These are phyloP conservation scores for Melanotus villosus DNA, from an alignment of 2,888 invertebrate genomes.

Conservation along the genomic window DNA sequence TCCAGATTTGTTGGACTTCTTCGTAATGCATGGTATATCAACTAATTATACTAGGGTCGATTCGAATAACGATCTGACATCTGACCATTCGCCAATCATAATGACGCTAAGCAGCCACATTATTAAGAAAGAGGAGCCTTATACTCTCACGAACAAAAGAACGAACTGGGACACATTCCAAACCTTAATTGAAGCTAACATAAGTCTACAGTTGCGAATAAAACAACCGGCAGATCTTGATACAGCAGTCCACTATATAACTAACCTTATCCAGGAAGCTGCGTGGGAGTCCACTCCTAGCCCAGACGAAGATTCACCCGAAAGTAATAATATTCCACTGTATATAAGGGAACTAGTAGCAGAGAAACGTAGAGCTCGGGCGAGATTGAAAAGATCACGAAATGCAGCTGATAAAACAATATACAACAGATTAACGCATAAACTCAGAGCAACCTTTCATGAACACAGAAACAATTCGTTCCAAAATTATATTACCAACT, in stretches of 20 bases:
- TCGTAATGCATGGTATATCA: slow-evolving; percentile 45
- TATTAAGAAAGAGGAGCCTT: slow-evolving; percentile 26
- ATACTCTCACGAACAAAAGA: neutral
- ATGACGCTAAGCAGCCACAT: no score
- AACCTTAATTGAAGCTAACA: neutral
- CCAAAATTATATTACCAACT: slow-evolving; percentile 5
- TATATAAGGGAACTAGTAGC: no score
- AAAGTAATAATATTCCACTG: slow-evolving; percentile 35
- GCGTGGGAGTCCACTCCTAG: slow-evolving; percentile 39
- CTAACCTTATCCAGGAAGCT: slow-evolving; percentile 27
- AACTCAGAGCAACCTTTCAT: slow-evolving; percentile 17
- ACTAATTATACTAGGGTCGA: slow-evolving; percentile 29
- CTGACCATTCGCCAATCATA: slow-evolving; percentile 45
- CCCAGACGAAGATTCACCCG: slow-evolving; percentile 14
- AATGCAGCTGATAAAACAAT: no score
- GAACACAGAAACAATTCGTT: neutral
- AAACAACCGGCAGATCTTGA: neutral
- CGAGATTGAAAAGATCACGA: no score
- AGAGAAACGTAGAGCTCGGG: slow-evolving; percentile 26
- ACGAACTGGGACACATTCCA: no score
- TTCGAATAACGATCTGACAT: slow-evolving; percentile 33
- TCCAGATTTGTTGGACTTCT: slow-evolving; percentile 53
- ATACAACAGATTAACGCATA: slow-evolving; percentile 31
- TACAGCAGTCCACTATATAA: no score
- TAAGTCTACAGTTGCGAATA: neutral